Base-by-base conservation (phyloP, 2,888 invertebrate genomes). In the Pyrocoelia pectoralis region DNA sequence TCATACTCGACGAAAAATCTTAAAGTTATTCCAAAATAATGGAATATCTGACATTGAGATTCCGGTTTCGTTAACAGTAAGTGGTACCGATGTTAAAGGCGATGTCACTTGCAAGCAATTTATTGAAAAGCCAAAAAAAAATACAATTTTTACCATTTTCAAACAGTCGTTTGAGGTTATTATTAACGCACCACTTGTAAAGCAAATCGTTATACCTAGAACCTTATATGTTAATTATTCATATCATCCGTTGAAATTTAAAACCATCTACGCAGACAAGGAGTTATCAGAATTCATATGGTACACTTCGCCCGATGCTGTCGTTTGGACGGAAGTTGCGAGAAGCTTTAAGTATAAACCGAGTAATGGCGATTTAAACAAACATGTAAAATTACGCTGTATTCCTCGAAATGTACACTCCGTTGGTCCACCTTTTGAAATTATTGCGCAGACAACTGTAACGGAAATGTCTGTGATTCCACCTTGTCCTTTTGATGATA, bases 181-280 rank as follows among this genome's bases (percentile, higher is more conserved):
- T 15, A 82, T 90, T 1, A 95, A 95, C 80, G 82, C 87, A 13
- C 95, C 95, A 0, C 87, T 87, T 84, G 83, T 94, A 4, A 74
- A 81, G 1, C 82, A 77, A 62, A 70, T 94, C 1, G 79, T 80
- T 28, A 80, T 95, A 28, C 91, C 94, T 0, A 82, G 84, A 28
- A 85, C 85, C 65, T 86, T 93, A 15, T 83, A 94, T 79, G 87
- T 86, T 5, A 90, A 89, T 0, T 93, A 88, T 80, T 86, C 87
- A 5, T 83, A 89, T 0, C 90, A 90, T 78, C 92, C 94, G 0
- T 80, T 81, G 19, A 86, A 88, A 74, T 83, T 92, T 48, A 86
- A 89, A 61, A 76, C 86, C 0, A 82, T 86, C 63, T 88, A 88
- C 79, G 83, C 87, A 0, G 81, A 85, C 29, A 83, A 82, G 54